These are phyloP conservation scores for Hippopotamus amphibius DNA, from an alignment of 2,113 vertebrate genomes.

Conservation along the genomic window DNA sequence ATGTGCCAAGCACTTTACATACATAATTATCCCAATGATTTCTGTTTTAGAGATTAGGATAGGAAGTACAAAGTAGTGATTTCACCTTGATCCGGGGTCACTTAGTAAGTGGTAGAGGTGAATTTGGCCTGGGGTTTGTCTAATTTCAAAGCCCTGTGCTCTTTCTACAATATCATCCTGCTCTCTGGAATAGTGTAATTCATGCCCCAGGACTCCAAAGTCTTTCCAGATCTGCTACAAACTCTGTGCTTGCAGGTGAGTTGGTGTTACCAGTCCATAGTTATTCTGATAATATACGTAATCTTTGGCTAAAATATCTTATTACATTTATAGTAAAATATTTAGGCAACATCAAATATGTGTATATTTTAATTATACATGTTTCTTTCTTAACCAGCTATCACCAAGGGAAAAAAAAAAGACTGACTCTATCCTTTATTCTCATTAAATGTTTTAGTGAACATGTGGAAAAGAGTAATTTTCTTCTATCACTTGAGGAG, in stretches of 20 bases:
- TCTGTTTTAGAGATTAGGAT: neutral
- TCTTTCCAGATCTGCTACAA: neutral
- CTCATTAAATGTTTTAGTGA: neutral
- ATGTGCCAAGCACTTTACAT: neutral
- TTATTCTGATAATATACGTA: neutral
- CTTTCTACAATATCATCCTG: neutral
- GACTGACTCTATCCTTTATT: neutral
- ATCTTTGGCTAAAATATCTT: neutral
- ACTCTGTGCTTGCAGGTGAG: neutral
- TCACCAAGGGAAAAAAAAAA: neutral
- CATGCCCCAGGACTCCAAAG: neutral
- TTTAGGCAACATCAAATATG: neutral
- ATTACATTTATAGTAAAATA: neutral
- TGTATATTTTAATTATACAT: neutral
- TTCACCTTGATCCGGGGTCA: neutral
- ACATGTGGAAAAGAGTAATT: slow-evolving; percentile 31
- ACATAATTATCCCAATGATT: neutral
- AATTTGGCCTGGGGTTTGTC: neutral
- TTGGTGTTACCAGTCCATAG: neutral
- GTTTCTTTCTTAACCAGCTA: neutral
- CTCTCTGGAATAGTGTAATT: neutral
- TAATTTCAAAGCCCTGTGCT: neutral
- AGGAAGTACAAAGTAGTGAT: neutral
- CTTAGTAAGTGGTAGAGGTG: neutral
- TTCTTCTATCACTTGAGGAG: neutral